These are phyloP conservation scores for Chalcosyrphus nemorum DNA, from an alignment of 2,888 invertebrate species.

Conservation along the genomic window DNA sequence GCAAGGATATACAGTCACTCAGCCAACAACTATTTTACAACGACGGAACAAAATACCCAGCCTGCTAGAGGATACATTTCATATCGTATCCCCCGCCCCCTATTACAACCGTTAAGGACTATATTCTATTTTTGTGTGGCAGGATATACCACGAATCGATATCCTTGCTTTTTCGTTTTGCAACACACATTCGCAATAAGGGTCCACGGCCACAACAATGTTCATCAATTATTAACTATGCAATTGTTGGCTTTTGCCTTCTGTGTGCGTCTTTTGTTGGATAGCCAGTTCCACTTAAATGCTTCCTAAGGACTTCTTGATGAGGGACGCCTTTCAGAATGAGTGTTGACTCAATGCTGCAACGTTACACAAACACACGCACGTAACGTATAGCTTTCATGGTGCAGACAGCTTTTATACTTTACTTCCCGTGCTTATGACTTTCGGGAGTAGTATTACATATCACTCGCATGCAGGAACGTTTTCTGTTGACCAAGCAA, in stretches of 20 bases:
- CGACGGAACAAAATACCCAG: neutral
- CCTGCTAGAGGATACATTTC: slow-evolving; percentile 5
- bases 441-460: slow-evolving; percentile 26
- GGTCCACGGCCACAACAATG: slow-evolving; percentile 40
- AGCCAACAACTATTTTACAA: slow-evolving; percentile 1
- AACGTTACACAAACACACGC: slow-evolving; percentile 16
- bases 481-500: slow-evolving; percentile 45
- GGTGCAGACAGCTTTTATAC: slow-evolving; percentile 41
- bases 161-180: slow-evolving; percentile 14
- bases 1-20: slow-evolving; percentile 35
- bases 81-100: neutral
- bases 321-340: slow-evolving; percentile 30
- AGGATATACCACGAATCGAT: slow-evolving; percentile 41
- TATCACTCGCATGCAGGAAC: slow-evolving; percentile 19
- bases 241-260: slow-evolving; percentile 46
- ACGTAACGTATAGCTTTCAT: slow-evolving; percentile 9
- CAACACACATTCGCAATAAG: slow-evolving; percentile 4
- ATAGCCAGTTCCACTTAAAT: slow-evolving; percentile 46
- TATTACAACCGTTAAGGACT: neutral
- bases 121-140: slow-evolving; percentile 11
- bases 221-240: slow-evolving; percentile 70
- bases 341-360: slow-evolving; percentile 48
- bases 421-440: slow-evolving; percentile 20
- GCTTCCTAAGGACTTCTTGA: slow-evolving; percentile 51
- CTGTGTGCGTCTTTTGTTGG: slow-evolving; percentile 25